These are phyloP conservation scores for Aradophagus sp. DNA, from an alignment of 1,140 invertebrate species.

Conservation along the genomic window DNA sequence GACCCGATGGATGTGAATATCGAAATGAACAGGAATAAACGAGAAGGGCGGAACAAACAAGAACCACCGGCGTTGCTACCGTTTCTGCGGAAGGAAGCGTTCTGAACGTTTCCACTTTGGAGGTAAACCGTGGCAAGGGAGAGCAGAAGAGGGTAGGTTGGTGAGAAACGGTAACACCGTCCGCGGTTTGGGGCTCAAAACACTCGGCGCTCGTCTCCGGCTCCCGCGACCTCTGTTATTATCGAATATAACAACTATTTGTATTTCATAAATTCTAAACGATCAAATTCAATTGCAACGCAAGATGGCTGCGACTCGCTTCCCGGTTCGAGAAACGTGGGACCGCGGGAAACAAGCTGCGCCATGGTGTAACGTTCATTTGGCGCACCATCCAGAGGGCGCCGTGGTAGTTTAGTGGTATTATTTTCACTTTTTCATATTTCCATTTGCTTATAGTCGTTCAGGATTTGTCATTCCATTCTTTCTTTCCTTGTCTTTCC, in stretches of 20 bases:
- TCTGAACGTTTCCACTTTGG: slow-evolving; percentile 8
- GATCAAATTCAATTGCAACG: slow-evolving; percentile 75
- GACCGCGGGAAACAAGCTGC: slow-evolving; percentile 35
- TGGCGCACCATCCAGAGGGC: slow-evolving; percentile 50
- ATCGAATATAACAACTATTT: slow-evolving; percentile 73
- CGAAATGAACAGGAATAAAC: slow-evolving; percentile 23
- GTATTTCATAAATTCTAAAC: slow-evolving; percentile 75
- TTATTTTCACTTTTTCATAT: slow-evolving; percentile 10
- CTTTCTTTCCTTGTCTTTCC: no score
- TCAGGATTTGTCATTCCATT: no score
- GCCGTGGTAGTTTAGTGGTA: slow-evolving; percentile 36
- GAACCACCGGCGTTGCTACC: slow-evolving; percentile 10
- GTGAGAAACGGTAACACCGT: slow-evolving; percentile 28
- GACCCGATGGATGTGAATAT: slow-evolving; percentile 6
- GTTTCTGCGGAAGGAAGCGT: slow-evolving; percentile 12
- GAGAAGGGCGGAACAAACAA: slow-evolving; percentile 11
- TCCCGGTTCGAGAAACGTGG: slow-evolving; percentile 48
- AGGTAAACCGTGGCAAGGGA: not conserved
- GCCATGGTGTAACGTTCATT: slow-evolving; percentile 43
- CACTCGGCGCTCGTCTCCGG: slow-evolving; percentile 60
- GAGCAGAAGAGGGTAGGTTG: not conserved
- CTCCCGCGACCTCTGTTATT: slow-evolving; percentile 64
- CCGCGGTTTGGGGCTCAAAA: slow-evolving; percentile 25
- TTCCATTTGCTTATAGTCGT: slow-evolving; percentile 12
- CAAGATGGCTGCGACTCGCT: slow-evolving; percentile 68